Evolutionary conservation across 2,888 invertebrate genomes (phyloP).

Genomic region (Palloptera scutellata): DNA sequence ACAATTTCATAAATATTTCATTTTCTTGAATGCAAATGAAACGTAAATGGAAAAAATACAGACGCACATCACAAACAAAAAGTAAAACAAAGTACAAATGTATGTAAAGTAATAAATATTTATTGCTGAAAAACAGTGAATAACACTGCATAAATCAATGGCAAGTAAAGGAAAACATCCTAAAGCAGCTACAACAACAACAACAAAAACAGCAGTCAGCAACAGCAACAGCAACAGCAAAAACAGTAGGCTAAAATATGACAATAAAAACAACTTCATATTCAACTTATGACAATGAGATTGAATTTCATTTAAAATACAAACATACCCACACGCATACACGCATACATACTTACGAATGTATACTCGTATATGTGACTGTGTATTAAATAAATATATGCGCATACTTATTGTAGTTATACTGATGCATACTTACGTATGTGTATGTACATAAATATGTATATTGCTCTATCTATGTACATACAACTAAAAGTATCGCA

Average conservation of each 20-base stretch:
- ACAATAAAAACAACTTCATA: not conserved
- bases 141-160: slow-evolving; percentile 3
- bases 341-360: not conserved
- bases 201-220: not conserved
- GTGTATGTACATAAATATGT: not conserved
- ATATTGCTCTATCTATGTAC: not conserved
- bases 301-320: slow-evolving; percentile 20
- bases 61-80: too few relatives aligned
- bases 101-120: too few relatives aligned
- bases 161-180: not conserved
- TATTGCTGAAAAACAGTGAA: not conserved
- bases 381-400: too few relatives aligned
- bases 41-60: too few relatives aligned
- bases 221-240: slow-evolving; percentile 3
- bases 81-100: too few relatives aligned
- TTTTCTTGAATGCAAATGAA: too few relatives aligned
- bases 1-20: too few relatives aligned
- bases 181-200: not conserved
- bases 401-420: too few relatives aligned
- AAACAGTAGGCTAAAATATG: not conserved
- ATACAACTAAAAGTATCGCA: not conserved
- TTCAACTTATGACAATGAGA: slow-evolving; percentile 24
- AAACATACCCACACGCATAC: not conserved
- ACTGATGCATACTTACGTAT: not conserved
- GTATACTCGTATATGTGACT: not conserved